Percentiles rank a stretch among this genome's conserved stretches.
Conservation (phyloP, 2,113 vertebrate genomes). For the Zosterops pallidus region DNA sequence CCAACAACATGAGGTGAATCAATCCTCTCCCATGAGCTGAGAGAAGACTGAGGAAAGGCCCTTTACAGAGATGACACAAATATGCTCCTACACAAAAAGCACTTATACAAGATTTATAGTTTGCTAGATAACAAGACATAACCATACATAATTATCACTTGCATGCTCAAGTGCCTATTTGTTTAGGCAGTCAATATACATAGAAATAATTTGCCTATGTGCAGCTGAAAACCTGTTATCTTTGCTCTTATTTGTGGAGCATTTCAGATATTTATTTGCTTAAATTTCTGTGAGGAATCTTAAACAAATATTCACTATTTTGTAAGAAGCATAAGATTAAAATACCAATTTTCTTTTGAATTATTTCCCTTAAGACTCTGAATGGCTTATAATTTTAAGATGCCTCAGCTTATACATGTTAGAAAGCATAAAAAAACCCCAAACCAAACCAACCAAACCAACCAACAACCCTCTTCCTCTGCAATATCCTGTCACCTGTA, state of each 20-base stretch:
- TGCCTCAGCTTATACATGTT: neutral
- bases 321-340: neutral
- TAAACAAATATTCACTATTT: neutral
- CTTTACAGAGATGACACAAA: neutral
- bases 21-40: neutral
- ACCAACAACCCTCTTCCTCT: fast-evolving
- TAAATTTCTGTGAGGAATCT: neutral
- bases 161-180: neutral
- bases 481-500: neutral
- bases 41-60: neutral
- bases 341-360: neutral
- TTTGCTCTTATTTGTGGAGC: neutral
- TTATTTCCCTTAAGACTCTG: neutral
- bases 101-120: neutral
- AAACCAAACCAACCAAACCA: neutral
- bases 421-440: neutral
- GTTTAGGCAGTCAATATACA: neutral
- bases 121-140: neutral
- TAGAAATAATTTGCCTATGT: neutral
- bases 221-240: neutral
- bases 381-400: neutral
- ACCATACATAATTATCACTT: neutral
- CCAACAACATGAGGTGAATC: neutral
- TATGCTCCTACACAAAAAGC: neutral
- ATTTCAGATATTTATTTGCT: neutral